These are phyloP conservation scores for Percina caprodes DNA, from an alignment of 2,113 vertebrate species.

Conservation along the genomic window DNA sequence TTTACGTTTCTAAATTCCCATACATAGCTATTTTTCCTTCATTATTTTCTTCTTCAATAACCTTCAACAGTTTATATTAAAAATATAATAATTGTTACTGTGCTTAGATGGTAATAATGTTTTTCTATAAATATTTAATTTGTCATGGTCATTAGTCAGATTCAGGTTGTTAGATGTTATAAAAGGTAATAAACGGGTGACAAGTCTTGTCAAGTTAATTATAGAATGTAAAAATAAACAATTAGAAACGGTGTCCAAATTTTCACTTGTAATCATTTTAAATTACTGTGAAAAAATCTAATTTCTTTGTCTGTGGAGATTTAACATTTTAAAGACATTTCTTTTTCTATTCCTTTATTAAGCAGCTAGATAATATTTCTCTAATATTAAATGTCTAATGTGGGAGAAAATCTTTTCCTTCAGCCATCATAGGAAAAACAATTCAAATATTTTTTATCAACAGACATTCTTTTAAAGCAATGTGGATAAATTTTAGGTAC, in stretches of 20 bases:
- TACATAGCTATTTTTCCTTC: not conserved
- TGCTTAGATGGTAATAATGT: slow-evolving; percentile 36
- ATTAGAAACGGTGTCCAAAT: not conserved
- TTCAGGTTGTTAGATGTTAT: slow-evolving; percentile 56
- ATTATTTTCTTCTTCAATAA: slow-evolving; percentile 5
- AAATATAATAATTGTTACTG: slow-evolving; percentile 40
- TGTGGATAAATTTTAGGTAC: not conserved
- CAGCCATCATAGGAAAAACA: not conserved
- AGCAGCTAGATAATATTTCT: not conserved
- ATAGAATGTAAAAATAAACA: slow-evolving; percentile 2
- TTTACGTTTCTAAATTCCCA: slow-evolving; percentile 17
- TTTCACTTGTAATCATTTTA: not conserved
- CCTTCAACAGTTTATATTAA: slow-evolving; percentile 20
- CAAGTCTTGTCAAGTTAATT: slow-evolving; percentile 56
- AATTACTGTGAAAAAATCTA: slow-evolving; percentile 3
- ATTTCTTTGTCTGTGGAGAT: not conserved
- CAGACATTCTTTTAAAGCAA: not conserved
- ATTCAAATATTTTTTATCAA: not conserved
- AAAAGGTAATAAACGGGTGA: slow-evolving; percentile 57
- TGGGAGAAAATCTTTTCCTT: not conserved
- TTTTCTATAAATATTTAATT: slow-evolving; percentile 74
- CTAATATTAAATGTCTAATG: slow-evolving; percentile 6
- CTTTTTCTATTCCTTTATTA: not conserved
- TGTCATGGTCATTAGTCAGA: slow-evolving; percentile 61
- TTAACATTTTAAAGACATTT: not conserved